Percentiles rank a stretch among this genome's conserved stretches.
Evolutionary conservation across 2,888 invertebrate species (phyloP).

Genomic region (Stenurella melanura): DNA sequence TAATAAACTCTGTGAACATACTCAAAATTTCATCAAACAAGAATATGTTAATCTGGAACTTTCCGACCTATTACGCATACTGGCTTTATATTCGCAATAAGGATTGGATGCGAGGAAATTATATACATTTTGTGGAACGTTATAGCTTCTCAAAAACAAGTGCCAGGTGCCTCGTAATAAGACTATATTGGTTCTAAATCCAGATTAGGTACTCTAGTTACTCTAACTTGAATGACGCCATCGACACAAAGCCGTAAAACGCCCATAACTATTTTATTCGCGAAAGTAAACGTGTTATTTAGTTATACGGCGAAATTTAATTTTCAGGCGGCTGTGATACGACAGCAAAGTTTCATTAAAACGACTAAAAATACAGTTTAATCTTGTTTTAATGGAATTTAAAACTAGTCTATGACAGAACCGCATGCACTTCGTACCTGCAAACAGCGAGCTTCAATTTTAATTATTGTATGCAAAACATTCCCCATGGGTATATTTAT

Average conservation of each 20-base stretch:
- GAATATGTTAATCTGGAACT: too few species aligned
- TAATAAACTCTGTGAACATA: too few species aligned
- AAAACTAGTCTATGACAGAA: slow-evolving; percentile 4
- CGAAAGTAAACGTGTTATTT: slow-evolving; percentile 3
- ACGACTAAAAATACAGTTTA: slow-evolving; percentile 15
- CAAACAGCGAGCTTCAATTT: not conserved
- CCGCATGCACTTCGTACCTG: not conserved
- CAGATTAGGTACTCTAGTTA: slow-evolving; percentile 1
- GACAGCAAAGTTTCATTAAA: not conserved
- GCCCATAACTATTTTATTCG: slow-evolving; percentile 10
- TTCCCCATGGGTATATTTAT: not conserved
- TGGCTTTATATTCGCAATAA: too few species aligned
- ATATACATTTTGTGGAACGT: not conserved
- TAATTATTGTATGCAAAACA: slow-evolving; percentile 13
- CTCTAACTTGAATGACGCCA: not conserved
- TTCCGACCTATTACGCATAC: too few species aligned
- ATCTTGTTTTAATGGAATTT: slow-evolving; percentile 4
- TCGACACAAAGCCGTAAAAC: not conserved
- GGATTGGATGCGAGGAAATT: too few species aligned
- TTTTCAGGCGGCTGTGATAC: not conserved
- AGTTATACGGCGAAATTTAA: not conserved
- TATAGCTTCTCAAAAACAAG: slow-evolving; percentile 1
- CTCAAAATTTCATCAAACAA: too few species aligned
- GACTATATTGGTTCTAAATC: slow-evolving; percentile 17
- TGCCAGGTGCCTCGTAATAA: slow-evolving; percentile 1